Evolutionary conservation across 1,140 invertebrate species (phyloP).

Genomic region (Triops longicaudatus): DNA sequence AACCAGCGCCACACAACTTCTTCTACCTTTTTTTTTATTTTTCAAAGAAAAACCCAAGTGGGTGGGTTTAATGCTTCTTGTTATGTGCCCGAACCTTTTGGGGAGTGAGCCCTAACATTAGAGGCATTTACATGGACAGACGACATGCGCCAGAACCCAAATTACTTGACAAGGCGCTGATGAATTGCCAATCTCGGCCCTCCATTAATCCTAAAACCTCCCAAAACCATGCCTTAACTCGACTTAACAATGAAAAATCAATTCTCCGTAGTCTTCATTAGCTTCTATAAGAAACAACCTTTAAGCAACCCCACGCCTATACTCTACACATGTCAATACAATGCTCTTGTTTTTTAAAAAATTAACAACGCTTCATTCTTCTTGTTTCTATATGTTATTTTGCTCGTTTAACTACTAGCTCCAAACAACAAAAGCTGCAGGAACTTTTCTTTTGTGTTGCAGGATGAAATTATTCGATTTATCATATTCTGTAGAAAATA

Average conservation of each 20-base stretch:
- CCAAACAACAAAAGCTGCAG: too few species aligned
- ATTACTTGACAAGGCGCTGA: conserved; percentile 14
- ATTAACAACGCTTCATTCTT: too few species aligned
- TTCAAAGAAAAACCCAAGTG: neutral
- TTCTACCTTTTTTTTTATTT: neutral
- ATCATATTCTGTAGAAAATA: too few species aligned
- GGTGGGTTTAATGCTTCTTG: conserved; percentile 11
- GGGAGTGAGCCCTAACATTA: conserved; percentile 14
- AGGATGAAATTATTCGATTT: too few species aligned
- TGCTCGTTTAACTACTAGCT: too few species aligned
- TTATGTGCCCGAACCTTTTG: conserved; percentile 2
- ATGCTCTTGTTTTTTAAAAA: too few species aligned
- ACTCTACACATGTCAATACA: too few species aligned
- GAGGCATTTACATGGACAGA: conserved; percentile 14
- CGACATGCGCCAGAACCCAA: conserved; percentile 8
- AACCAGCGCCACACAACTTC: neutral
- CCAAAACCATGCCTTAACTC: neutral
- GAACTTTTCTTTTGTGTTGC: too few species aligned
- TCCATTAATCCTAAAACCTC: neutral
- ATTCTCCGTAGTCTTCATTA: neutral
- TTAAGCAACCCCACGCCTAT: too few species aligned
- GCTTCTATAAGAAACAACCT: neutral
- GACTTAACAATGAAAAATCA: neutral
- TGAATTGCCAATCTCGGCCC: conserved; percentile 4
- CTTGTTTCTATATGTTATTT: too few species aligned